phyloP scores from a whole-genome alignment of 2,797 vertebrate genomes.

The Gadopsis bispinosus region DNA sequence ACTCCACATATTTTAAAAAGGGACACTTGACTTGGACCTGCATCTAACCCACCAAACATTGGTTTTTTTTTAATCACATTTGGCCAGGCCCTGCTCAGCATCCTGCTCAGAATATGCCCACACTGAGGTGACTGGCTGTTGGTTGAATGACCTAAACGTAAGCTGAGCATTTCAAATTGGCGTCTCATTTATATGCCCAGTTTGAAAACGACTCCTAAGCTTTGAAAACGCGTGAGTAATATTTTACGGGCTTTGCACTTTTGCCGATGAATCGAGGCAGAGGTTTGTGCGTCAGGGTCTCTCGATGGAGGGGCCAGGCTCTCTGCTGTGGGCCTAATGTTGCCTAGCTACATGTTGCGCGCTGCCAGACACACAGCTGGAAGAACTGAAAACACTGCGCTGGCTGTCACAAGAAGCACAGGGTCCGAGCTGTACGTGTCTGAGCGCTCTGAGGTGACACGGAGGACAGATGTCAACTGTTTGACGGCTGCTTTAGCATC shows the following conservation, averaged over 20 bases:
- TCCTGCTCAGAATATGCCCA: background rate
- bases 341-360: conserved; percentile 79
- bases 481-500: conserved; percentile 30
- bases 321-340: conserved; percentile 36
- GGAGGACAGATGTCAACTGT: background rate
- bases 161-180: background rate
- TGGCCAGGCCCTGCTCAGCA: background rate
- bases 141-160: background rate
- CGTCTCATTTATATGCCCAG: background rate
- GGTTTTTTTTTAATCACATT: background rate
- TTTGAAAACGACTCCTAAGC: too few species aligned
- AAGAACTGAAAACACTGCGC: background rate
- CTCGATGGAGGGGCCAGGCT: background rate
- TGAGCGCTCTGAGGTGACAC: background rate
- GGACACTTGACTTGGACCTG: background rate
- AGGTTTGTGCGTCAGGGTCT: background rate
- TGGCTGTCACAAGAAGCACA: too few species aligned
- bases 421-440: background rate
- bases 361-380: conserved; percentile 26
- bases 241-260: background rate
- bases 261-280: background rate
- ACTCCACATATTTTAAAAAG: background rate
- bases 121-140: background rate
- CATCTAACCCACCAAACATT: background rate
- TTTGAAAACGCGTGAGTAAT: background rate